Percentiles rank a stretch among this genome's conserved stretches.
Evolutionary conservation across 2,797 vertebrate genomes (phyloP).

Genomic region (Melanogrammus aeglefinus): DNA sequence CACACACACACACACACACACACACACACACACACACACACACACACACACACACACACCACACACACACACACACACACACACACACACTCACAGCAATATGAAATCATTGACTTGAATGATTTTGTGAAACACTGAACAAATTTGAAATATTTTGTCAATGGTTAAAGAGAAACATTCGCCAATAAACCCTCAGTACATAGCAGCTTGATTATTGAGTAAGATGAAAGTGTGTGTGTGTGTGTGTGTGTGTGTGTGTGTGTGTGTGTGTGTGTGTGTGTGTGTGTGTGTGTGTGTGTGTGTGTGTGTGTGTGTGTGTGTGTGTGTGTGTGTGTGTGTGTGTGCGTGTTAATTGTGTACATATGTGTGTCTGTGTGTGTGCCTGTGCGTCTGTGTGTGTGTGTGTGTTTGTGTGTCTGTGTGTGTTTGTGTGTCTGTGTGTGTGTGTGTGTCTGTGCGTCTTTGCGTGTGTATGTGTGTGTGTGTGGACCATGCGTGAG

Average conservation of each 20-base stretch:
- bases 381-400: background rate
- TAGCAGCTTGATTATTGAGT: background rate
- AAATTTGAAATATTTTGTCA: background rate
- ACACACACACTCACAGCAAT: background rate
- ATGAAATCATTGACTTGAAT: background rate
- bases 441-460: background rate
- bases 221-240: background rate
- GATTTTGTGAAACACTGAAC: background rate
- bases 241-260: background rate
- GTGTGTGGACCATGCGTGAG: background rate
- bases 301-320: slow-evolving; percentile 7
- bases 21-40: background rate
- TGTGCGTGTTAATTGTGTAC: no score
- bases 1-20: background rate
- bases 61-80: background rate
- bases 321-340: slow-evolving; percentile 1
- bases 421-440: slow-evolving; percentile 1
- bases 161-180: background rate
- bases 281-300: slow-evolving; percentile 2
- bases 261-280: slow-evolving; percentile 1
- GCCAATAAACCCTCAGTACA: no score
- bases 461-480: background rate
- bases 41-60: no score
- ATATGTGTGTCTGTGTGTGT: background rate
- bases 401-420: slow-evolving; percentile 5